These are phyloP conservation scores for Lytechinus variegatus DNA, from an alignment of 35 echinoderm and acorn worm genomes.

Conservation along the genomic window DNA sequence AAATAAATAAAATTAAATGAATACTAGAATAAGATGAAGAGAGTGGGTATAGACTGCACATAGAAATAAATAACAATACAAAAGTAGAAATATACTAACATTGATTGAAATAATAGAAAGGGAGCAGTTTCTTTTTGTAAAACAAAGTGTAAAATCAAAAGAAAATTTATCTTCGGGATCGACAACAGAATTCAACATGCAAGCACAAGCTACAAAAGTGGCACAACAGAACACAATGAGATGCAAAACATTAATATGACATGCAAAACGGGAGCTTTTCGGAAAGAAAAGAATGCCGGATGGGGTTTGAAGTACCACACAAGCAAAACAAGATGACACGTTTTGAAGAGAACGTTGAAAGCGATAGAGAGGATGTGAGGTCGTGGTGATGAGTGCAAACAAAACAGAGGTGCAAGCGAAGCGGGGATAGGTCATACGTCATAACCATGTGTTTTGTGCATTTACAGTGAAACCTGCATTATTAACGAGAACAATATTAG, in stretches of 20 bases:
- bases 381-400: neutral
- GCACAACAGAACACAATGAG: neutral
- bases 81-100: neutral
- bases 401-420: neutral
- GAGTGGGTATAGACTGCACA: neutral
- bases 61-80: neutral
- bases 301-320: neutral
- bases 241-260: neutral
- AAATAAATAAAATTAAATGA: neutral
- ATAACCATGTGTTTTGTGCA: slow-evolving; percentile 12
- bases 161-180: neutral
- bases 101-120: neutral
- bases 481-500: neutral
- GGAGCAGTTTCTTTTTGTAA: neutral
- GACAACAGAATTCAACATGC: neutral
- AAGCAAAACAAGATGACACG: neutral
- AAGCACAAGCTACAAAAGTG: neutral
- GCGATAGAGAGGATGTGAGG: neutral
- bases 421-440: neutral
- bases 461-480: neutral
- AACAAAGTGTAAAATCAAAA: neutral
- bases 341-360: neutral
- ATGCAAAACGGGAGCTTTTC: neutral
- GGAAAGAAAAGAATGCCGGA: neutral
- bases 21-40: neutral